Percentiles rank a stretch among this genome's conserved stretches.
Evolutionary conservation across 2,888 invertebrate species (phyloP).

Genomic region (Platynereis dumerilii): DNA sequence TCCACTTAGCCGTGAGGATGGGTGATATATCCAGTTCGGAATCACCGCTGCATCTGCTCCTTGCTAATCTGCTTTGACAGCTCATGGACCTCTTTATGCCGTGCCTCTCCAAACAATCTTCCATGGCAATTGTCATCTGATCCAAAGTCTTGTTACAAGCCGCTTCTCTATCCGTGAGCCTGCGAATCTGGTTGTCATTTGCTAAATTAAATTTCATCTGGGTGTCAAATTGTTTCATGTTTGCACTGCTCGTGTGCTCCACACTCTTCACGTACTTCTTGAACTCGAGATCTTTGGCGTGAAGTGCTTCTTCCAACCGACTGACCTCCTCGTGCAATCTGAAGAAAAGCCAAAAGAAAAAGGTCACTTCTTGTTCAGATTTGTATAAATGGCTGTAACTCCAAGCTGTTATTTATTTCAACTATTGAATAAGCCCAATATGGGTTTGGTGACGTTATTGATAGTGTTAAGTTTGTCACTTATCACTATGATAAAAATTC

Average conservation of each 20-base stretch:
- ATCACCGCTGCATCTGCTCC: too few species aligned
- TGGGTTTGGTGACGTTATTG: too few species aligned
- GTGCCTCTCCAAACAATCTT: slow-evolving; percentile 8
- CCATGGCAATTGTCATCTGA: slow-evolving; percentile 18
- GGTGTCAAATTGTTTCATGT: slow-evolving; percentile 41
- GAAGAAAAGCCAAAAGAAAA: too few species aligned
- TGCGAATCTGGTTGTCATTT: slow-evolving; percentile 45
- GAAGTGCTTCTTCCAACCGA: background rate
- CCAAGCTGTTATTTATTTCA: too few species aligned
- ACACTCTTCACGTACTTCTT: slow-evolving; percentile 35
- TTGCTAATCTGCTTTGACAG: background rate
- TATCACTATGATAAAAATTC: too few species aligned
- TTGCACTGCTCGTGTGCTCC: slow-evolving; percentile 39
- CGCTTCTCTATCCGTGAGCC: slow-evolving; percentile 26
- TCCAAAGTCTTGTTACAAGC: slow-evolving; percentile 10
- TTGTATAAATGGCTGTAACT: too few species aligned
- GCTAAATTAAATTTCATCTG: slow-evolving; percentile 50
- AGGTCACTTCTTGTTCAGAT: too few species aligned
- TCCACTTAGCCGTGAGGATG: slow-evolving; percentile 17
- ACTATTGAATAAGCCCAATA: too few species aligned
- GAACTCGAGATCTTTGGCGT: slow-evolving; percentile 6
- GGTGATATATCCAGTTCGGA: background rate
- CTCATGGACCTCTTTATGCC: background rate
- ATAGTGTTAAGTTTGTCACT: too few species aligned
- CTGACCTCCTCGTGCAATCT: too few species aligned